Base-by-base conservation (phyloP, 2,888 invertebrate genomes). In the Amphipoea oculea region DNA sequence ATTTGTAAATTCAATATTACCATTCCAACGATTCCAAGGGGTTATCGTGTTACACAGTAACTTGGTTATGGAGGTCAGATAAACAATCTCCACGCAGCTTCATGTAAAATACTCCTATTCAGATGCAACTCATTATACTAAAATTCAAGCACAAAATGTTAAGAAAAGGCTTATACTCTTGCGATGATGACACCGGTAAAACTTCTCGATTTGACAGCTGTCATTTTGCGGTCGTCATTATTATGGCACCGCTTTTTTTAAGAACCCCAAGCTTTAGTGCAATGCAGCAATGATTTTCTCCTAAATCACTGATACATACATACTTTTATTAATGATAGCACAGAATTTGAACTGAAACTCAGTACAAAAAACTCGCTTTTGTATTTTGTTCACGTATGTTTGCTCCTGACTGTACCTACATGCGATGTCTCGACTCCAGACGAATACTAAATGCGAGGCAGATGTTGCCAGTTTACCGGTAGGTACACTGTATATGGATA, bases 381-480 rank as follows among this genome's bases (percentile, higher is more conserved):
- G 23, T 23, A 57, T 57, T 57, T 57, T 23, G 9, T 4, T n/a
- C 0, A 54, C 4, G 12, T 40, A 51, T 17, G 29, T 54, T 12
- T 62, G 77, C 6, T 9, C 3, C 6, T 12, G 9, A 80, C 83
- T 83, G 73, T 81, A 54, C 63, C 0, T 45, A 17, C 1, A 71
- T 62, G 36, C 45, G 40, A 63, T 67, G 51, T 73, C 69, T 78
- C 42, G 69, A 70, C 83, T 74, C 62, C 83, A 78, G 86, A 71
- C 77, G 84, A 86, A 84, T 86, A 86, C 42, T 66, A 75, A 77
- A 71, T 68, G 17, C 5, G 62, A 9, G 29, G 29, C 83, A 85
- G 75, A 73, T 85, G 82, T 74, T 76, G 23, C 69, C 72, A 76
- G 20, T 67, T 67, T 9, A n/a, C 40, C 62, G n/a, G 67, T 78